Base-by-base conservation (phyloP, 2,888 invertebrate species). In the Diploptera punctata region DNA sequence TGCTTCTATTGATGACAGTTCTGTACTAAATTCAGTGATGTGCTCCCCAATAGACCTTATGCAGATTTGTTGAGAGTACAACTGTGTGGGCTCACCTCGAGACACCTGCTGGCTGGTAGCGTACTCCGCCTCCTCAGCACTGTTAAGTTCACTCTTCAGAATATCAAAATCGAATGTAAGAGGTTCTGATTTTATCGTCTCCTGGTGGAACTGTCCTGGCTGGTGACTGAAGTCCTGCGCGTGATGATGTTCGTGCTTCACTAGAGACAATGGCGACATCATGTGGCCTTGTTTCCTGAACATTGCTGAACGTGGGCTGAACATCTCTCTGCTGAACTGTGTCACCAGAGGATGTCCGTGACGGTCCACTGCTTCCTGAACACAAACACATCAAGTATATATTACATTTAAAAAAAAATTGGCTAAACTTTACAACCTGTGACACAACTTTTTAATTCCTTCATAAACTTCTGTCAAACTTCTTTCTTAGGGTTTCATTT, bases 281-380 rank as follows among this genome's bases (percentile, higher is more conserved):
- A 49, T 33, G 49, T 49, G 29, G n/a, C 44, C 21, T 21, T 52
- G 33, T 67, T 61, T 33, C 29, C 67, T 18, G 52, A 21, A 19
- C 16, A 29, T 33, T 1, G 29, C 67, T 1, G 29, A 47, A 3
- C 71, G 73, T 75, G 57, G 79, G 77, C 49, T 77, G 76, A 88
- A 88, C 89, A 89, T 89, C 77, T 89, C 88, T 79, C 87, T 87
- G 29, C 87, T 85, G 78, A 89, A 89, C 79, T 88, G 87, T 1
- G 88, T 89, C 47, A 89, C 82, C 62, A 70, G 47, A 9, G 70
- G 31, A 16, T 68, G 70, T n/a, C 43, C 38, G 13, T 33, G 62
- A 16, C 33, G 21, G n/a, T 70, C 70, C 19, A 47, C 26, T 9
- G 49, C 43, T n/a, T 47, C 70, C 70, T 70, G n/a, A n/a, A n/a